A percentile compares a stretch with the other conserved stretches of the same genome.
These are phyloP conservation scores for Pterobdella sp. DNA, from an alignment of 2,888 invertebrate genomes.

Conservation along the genomic window DNA sequence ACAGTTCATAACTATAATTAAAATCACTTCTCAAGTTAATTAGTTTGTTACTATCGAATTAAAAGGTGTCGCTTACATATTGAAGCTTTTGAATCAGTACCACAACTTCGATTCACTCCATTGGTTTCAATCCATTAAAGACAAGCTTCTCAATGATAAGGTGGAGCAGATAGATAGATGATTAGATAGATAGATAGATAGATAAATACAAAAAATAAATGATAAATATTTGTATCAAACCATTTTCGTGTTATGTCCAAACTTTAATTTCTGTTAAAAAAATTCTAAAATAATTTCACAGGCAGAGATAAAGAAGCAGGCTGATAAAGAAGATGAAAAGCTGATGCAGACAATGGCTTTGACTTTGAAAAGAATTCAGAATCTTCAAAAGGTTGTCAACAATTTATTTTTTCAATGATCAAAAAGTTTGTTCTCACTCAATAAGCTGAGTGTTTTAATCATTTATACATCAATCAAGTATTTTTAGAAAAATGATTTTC, in stretches of 20 bases:
- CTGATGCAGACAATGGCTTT: slow-evolving; percentile 83
- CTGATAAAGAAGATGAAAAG: slow-evolving; percentile 62
- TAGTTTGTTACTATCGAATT: not conserved
- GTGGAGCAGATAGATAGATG: slow-evolving; percentile 42
- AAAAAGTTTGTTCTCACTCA: too few relatives aligned
- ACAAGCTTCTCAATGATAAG: slow-evolving; percentile 63
- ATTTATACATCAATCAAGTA: too few relatives aligned
- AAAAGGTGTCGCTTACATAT: slow-evolving; percentile 72
- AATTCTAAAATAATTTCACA: too few relatives aligned
- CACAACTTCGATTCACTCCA: slow-evolving; percentile 80
- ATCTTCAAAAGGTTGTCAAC: slow-evolving; percentile 59
- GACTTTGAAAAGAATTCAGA: slow-evolving; percentile 73
- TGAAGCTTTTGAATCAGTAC: slow-evolving; percentile 79
- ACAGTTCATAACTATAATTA: not conserved
- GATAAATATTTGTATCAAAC: too few relatives aligned
- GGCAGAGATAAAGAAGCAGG: slow-evolving; percentile 49
- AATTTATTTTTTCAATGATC: too few relatives aligned
- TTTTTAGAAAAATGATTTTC: too few relatives aligned
- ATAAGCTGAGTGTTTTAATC: too few relatives aligned
- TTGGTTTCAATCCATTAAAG: slow-evolving; percentile 82
- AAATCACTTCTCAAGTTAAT: not conserved
- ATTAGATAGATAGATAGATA: too few relatives aligned
- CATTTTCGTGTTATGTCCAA: too few relatives aligned
- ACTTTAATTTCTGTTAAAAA: too few relatives aligned
- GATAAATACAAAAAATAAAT: too few relatives aligned